Percentiles rank a stretch among this genome's conserved stretches.
Evolutionary conservation across 2,888 invertebrate species (phyloP).

Genomic region (Gastrophysa polygoni): DNA sequence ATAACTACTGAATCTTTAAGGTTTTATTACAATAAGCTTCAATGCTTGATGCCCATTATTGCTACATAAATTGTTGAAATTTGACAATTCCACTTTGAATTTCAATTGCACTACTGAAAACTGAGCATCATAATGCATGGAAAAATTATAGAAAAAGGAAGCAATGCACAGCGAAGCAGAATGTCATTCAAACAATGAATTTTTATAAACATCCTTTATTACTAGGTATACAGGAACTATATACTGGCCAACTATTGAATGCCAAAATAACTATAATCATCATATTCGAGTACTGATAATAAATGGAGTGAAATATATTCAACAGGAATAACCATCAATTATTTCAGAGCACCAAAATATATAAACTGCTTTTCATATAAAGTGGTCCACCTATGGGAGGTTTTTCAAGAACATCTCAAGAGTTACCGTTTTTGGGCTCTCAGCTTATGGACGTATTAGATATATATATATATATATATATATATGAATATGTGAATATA

Average conservation of each 20-base stretch:
- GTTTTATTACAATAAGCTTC: no score
- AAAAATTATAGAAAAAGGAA: neutral
- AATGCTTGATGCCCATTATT: no score
- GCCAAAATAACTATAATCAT: neutral
- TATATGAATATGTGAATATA: no score
- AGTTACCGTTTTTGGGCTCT: neutral
- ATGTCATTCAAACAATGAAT: neutral
- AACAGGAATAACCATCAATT: neutral
- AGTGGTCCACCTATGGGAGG: neutral
- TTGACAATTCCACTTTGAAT: no score
- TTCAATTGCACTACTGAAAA: no score
- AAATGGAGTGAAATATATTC: no score
- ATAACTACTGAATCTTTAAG: no score
- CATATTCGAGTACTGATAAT: no score
- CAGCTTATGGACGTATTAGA: no score
- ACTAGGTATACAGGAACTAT: conserved; percentile 27
- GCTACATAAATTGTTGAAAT: no score
- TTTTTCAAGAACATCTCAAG: neutral
- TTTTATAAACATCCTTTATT: conserved; percentile 15
- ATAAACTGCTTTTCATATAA: neutral
- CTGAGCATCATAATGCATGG: no score
- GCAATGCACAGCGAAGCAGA: neutral
- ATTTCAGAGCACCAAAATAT: neutral
- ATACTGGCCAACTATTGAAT: conserved; percentile 20
- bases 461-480: no score